Conservation (phyloP, 2,797 vertebrate species). For the Hoplostethus atlanticus region DNA sequence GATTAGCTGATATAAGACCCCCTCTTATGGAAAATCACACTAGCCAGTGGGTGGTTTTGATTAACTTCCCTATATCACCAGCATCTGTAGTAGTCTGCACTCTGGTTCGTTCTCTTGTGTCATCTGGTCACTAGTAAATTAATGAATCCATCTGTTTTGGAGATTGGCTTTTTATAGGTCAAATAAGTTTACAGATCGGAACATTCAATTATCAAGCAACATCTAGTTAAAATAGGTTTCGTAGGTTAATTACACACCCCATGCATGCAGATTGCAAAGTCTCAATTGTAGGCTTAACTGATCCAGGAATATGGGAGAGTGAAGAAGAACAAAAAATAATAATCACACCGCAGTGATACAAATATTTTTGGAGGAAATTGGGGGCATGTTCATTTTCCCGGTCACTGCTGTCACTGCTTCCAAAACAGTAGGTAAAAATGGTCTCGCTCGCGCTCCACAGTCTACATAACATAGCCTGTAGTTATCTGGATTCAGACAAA, state of each 20-base stretch:
- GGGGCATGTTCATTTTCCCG: neutral
- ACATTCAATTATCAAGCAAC: neutral
- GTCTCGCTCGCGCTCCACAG: neutral
- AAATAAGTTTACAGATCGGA: neutral
- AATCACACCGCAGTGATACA: neutral
- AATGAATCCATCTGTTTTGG: neutral
- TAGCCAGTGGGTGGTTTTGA: no score
- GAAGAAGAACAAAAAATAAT: neutral
- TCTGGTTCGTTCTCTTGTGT: no score
- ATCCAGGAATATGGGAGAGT: neutral
- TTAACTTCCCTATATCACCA: no score
- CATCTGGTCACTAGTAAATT: neutral
- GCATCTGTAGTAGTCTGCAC: neutral
- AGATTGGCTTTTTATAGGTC: neutral
- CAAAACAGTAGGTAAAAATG: neutral
- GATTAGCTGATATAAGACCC: no score
- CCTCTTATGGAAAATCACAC: no score
- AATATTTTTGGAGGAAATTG: neutral
- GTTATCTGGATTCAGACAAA: slow-evolving; percentile 22
- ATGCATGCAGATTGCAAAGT: neutral
- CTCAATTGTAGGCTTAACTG: neutral
- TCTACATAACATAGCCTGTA: slow-evolving; percentile 4
- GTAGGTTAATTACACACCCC: neutral
- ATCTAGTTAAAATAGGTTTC: slow-evolving; percentile 1
- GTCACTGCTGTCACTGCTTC: neutral